These are phyloP conservation scores for Drosophila funebris DNA, from an alignment of 1,140 invertebrate species.

Conservation along the genomic window DNA sequence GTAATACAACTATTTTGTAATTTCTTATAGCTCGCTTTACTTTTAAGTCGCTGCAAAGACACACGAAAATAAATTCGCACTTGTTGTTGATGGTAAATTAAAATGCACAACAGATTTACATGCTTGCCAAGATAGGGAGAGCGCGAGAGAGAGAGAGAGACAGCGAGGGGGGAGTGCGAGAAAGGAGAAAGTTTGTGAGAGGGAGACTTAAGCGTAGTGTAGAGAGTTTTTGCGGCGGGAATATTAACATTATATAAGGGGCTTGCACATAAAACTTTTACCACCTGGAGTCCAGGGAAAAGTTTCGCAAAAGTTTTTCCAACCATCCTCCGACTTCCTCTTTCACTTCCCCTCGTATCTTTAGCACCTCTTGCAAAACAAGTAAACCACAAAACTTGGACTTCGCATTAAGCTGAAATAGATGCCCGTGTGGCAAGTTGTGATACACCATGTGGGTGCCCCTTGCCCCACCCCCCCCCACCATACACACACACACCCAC, in stretches of 20 bases:
- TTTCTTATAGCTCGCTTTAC: neutral
- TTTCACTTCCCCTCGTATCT: neutral
- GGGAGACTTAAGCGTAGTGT: neutral
- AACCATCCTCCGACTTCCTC: neutral
- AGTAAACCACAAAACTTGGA: constrained; percentile 22
- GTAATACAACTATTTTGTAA: neutral
- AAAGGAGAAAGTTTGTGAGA: neutral
- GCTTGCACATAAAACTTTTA: constrained; percentile 25
- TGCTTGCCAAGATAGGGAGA: constrained; percentile 1
- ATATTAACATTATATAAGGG: constrained; percentile 24
- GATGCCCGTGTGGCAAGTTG: constrained; percentile 26
- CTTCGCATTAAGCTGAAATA: constrained; percentile 55
- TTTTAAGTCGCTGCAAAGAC: neutral
- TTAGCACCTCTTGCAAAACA: neutral
- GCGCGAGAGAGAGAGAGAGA: neutral
- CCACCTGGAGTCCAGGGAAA: constrained; percentile 34
- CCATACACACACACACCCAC: too few species aligned
- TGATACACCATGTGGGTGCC: neutral
- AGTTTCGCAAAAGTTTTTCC: constrained; percentile 26
- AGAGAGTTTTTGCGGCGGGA: constrained; percentile 3
- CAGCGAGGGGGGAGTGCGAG: neutral
- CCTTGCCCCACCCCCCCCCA: neutral
- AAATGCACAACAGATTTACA: constrained; percentile 44
- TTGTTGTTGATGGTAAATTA: constrained; percentile 34
- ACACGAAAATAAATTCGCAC: constrained; percentile 27